Percentiles rank a stretch among this genome's conserved stretches.
Conservation (phyloP, 2,888 invertebrate genomes). For the Cremastinae sp. region DNA sequence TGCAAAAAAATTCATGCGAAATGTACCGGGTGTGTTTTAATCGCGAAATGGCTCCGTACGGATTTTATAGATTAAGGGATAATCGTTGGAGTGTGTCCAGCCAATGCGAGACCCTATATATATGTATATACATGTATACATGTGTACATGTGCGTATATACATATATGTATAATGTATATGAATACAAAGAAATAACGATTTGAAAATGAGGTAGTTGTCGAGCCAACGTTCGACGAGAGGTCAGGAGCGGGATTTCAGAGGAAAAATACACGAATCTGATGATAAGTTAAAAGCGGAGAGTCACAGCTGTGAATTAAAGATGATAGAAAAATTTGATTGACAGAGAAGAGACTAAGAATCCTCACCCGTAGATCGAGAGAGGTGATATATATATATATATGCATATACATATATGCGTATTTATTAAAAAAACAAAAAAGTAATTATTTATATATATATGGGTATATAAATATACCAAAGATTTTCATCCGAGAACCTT, state of each 20-base stretch:
- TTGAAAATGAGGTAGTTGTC: not conserved
- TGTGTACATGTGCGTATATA: too few species aligned
- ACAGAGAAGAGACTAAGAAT: conserved; percentile 51
- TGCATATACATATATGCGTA: not conserved
- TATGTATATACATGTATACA: too few species aligned
- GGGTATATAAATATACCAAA: conserved; percentile 22
- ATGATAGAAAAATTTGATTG: conserved; percentile 45
- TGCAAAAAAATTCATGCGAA: too few species aligned
- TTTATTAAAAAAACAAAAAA: not conserved
- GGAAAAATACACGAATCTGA: too few species aligned
- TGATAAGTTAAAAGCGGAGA: too few species aligned
- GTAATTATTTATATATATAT: conserved; percentile 14
- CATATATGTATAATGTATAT: too few species aligned
- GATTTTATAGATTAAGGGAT: too few species aligned
- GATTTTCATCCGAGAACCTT: conserved; percentile 55
- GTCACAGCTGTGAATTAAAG: conserved; percentile 44
- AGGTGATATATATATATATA: conserved; percentile 49
- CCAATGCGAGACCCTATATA: too few species aligned
- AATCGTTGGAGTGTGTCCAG: too few species aligned
- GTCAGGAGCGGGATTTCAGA: not conserved
- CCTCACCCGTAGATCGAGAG: conserved; percentile 58
- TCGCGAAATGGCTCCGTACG: too few species aligned
- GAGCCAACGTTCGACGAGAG: not conserved
- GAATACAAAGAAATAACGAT: conserved; percentile 9
- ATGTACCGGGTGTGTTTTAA: too few species aligned